phyloP scores from a whole-genome alignment of 2,113 vertebrate genomes.

The human (Homo sapiens) region DNA sequence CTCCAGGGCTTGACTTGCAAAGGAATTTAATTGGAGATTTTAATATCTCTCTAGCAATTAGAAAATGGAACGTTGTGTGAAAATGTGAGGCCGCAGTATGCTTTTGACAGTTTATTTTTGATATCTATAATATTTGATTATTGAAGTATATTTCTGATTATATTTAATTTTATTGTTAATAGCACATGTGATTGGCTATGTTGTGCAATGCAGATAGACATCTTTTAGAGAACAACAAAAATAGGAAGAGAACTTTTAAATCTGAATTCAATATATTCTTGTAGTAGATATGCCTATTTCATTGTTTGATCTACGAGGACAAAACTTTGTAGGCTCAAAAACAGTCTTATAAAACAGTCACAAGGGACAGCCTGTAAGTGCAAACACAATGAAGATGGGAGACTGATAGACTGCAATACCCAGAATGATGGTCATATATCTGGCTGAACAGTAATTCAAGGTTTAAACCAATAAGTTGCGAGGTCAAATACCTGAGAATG shows the following conservation, averaged over 20 bases:
- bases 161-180: not conserved
- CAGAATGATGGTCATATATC: not conserved
- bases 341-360: not conserved
- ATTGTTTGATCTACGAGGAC: not conserved
- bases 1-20: not conserved
- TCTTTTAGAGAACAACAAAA: not conserved
- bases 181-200: not conserved
- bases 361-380: not conserved
- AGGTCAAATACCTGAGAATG: not conserved
- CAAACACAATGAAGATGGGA: not conserved
- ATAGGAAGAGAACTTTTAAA: not conserved
- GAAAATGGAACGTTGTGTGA: not conserved
- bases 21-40: not conserved
- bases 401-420: not conserved
- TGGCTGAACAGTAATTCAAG: not conserved
- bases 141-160: not conserved
- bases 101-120: not conserved
- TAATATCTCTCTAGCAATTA: not conserved
- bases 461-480: not conserved
- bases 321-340: not conserved
- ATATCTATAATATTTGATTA: not conserved
- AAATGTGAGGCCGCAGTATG: not conserved
- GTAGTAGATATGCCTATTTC: not conserved
- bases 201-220: not conserved
- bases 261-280: not conserved